A percentile compares a stretch with the other conserved stretches of the same genome.
Conservation (phyloP, 64 coral and sea anemone genomes). For the Dendronephthya gigantea region DNA sequence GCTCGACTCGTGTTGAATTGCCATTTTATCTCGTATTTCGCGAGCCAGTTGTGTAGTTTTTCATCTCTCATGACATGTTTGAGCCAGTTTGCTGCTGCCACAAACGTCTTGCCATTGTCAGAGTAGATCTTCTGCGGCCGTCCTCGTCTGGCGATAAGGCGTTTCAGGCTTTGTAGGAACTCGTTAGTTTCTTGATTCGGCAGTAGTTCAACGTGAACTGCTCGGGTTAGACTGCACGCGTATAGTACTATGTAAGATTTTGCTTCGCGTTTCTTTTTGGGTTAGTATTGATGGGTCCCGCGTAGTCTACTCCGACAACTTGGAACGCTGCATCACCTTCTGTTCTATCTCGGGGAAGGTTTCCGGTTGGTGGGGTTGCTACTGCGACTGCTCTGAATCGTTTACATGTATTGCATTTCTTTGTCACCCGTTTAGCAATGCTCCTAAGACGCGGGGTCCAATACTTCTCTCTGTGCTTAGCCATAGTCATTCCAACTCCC, state of each 20-base stretch:
- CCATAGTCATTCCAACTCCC: background rate
- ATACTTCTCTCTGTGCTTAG: background rate
- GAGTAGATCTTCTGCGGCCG: background rate
- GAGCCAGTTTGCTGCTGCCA: slow-evolving; percentile 5
- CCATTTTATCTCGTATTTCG: background rate
- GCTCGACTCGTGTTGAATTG: background rate
- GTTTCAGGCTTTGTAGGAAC: background rate
- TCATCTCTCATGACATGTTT: background rate
- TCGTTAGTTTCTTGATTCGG: background rate
- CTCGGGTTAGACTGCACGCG: slow-evolving; percentile 9
- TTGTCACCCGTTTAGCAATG: background rate
- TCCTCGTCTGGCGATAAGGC: background rate
- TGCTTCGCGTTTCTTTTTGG: too few relatives aligned
- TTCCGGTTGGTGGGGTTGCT: too few relatives aligned
- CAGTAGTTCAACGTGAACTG: background rate
- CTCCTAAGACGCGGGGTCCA: background rate
- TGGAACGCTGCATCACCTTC: too few relatives aligned
- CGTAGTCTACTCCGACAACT: too few relatives aligned
- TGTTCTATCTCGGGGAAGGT: too few relatives aligned
- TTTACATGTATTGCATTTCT: background rate
- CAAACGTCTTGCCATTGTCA: background rate
- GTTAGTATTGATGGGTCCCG: too few relatives aligned
- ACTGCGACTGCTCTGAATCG: background rate
- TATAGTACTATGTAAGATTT: too few relatives aligned
- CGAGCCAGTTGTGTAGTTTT: background rate